Percentiles rank a stretch among this genome's conserved stretches.
phyloP scores from a whole-genome alignment of 2,113 vertebrate species.

The Triplophysa tibetana region DNA sequence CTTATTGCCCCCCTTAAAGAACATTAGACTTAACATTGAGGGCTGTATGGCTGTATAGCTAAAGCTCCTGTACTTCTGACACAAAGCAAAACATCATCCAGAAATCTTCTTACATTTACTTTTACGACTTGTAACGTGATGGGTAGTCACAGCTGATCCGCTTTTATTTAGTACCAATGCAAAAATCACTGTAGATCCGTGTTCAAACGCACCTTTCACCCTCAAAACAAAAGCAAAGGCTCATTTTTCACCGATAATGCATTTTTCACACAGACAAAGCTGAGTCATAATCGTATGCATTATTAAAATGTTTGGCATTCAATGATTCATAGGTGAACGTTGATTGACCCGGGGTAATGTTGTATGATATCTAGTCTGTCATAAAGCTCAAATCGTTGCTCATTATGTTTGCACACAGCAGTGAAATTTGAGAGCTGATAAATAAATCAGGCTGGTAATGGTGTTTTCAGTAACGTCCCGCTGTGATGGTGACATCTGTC shows the following conservation, averaged over 20 bases:
- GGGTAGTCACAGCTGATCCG: not conserved
- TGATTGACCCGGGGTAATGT: conserved; percentile 7
- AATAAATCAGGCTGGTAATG: not conserved
- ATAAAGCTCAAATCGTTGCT: not conserved
- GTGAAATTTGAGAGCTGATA: not conserved
- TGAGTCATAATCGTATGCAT: not conserved
- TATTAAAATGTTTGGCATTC: not conserved
- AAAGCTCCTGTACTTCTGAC: not conserved
- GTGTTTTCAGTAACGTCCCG: not conserved
- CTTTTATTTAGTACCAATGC: conserved; percentile 8
- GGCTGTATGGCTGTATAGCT: not conserved
- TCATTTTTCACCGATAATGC: not conserved
- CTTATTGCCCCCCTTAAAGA: not conserved
- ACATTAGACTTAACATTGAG: not conserved
- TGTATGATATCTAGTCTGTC: not conserved
- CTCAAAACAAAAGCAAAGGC: not conserved
- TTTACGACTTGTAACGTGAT: conserved; percentile 1
- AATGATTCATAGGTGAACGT: not conserved
- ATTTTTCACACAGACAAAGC: not conserved
- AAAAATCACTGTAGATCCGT: not conserved
- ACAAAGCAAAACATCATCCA: not conserved
- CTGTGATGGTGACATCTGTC: conserved; percentile 22
- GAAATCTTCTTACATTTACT: not conserved
- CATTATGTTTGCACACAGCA: conserved; percentile 1
- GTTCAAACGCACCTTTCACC: not conserved